Evolutionary conservation across 1,140 invertebrate genomes (phyloP).

Genomic region (Tachypleus tridentatus): DNA sequence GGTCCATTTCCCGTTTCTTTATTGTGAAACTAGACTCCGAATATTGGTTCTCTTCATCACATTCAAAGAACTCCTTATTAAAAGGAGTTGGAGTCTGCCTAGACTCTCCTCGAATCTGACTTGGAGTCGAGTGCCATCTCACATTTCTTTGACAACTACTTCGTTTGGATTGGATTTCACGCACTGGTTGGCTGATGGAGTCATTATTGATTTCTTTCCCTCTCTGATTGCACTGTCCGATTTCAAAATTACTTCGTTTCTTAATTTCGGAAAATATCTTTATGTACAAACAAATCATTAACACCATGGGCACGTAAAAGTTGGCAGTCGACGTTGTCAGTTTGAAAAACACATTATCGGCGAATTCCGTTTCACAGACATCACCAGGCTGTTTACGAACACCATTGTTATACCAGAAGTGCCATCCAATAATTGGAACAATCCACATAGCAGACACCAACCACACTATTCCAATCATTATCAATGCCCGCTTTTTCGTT

Average conservation of each 20-base stretch:
- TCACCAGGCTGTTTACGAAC: constrained; percentile 19
- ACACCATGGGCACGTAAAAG: constrained; percentile 43
- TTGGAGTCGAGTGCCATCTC: no score
- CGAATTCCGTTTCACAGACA: constrained; percentile 41
- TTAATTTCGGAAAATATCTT: constrained; percentile 42
- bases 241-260: constrained; percentile 36
- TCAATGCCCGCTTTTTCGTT: constrained; percentile 42
- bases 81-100: no score
- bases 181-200: no score
- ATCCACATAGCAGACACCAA: constrained; percentile 40
- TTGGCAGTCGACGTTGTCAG: constrained; percentile 44
- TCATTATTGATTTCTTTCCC: no score
- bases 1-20: no score
- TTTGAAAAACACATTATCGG: constrained; percentile 39
- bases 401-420: constrained; percentile 24
- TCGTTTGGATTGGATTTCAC: no score
- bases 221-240: constrained; percentile 17
- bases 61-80: no score
- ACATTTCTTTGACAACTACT: no score
- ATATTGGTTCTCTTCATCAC: no score
- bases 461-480: constrained; percentile 44
- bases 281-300: constrained; percentile 43
- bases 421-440: constrained; percentile 42
- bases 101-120: no score
- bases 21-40: no score